Percentiles rank a stretch among this genome's conserved stretches.
These are phyloP conservation scores for Trichonephila clavipes DNA, from an alignment of 1,140 invertebrate genomes.

Conservation along the genomic window DNA sequence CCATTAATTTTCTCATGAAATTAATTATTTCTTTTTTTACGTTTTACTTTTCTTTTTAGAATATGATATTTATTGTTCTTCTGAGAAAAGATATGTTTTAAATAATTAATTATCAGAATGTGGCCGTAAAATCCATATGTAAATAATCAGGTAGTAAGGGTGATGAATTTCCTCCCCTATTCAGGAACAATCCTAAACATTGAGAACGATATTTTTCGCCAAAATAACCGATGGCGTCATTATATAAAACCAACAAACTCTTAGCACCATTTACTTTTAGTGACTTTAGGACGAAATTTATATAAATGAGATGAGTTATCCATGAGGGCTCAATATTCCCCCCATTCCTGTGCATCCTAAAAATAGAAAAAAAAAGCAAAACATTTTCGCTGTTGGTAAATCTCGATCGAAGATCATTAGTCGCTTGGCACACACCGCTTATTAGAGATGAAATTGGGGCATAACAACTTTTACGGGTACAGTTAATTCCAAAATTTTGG, in stretches of 20 bases:
- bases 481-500: not conserved
- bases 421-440: not conserved
- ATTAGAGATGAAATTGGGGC: not conserved
- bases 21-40: too few species aligned
- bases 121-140: not conserved
- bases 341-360: not conserved
- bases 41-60: too few species aligned
- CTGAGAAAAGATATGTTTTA: too few species aligned
- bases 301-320: not conserved
- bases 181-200: too few species aligned
- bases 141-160: not conserved
- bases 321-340: not conserved
- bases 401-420: constrained; percentile 22
- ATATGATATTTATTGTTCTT: too few species aligned
- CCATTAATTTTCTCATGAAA: too few species aligned
- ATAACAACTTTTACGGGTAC: not conserved
- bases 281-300: not conserved
- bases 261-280: not conserved
- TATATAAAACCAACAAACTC: not conserved
- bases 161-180: too few species aligned
- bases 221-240: not conserved
- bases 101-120: too few species aligned
- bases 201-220: not conserved
- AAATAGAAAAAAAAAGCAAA: not conserved
- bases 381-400: not conserved